Evolutionary conservation across 2,888 invertebrate genomes (phyloP), one percentile per base, ranked within the genome.

Genomic region (Drosophila lutescens): DNA sequence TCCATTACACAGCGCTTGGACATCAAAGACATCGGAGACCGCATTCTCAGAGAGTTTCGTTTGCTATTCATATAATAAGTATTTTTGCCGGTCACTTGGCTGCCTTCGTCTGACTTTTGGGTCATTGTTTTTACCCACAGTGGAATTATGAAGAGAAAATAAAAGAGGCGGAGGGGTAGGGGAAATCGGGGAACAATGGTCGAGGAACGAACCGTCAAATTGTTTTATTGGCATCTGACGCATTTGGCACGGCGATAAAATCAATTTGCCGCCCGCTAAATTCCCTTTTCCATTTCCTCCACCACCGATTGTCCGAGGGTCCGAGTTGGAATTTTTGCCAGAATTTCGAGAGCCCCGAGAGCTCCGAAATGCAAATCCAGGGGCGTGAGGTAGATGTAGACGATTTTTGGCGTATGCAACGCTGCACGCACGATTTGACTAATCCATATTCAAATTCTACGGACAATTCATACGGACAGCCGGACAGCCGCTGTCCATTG

Each of bases 361-460:
- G 1, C 4, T 5, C 15, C 47, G 12, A 47, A 32, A 47, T 47
- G 47, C 47, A 47, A 23, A 43, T 41, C 10, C 49, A 38, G 43
- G 63, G 82, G 83, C 75, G 82, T 82, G 88, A 86, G 73, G 80
- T 54, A 32, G 15, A n/a, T 10, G 30, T 8, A 26, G 26, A 6
- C 26, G 26, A n/a, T 41, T 40, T 56, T 56, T 47, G 62, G 46
- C 63, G 58, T 20, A 65, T 55, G 66, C 54, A 40, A 63, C 59
- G 68, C 56, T 70, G 71, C 82, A 88, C 83, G 87, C 89, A 76
- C 84, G 79, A 87, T 87, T 88, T 85, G 69, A 74, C 78, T 85
- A 87, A 85, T 85, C 87, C 89, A 88, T 85, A 85, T 85, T 88
- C 84, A 85, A 88, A 87, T 88, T 61, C 47, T 79, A 72, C 77